phyloP scores from a whole-genome alignment of 1,140 invertebrate species.

The Tyrophagus putrescentiae region DNA sequence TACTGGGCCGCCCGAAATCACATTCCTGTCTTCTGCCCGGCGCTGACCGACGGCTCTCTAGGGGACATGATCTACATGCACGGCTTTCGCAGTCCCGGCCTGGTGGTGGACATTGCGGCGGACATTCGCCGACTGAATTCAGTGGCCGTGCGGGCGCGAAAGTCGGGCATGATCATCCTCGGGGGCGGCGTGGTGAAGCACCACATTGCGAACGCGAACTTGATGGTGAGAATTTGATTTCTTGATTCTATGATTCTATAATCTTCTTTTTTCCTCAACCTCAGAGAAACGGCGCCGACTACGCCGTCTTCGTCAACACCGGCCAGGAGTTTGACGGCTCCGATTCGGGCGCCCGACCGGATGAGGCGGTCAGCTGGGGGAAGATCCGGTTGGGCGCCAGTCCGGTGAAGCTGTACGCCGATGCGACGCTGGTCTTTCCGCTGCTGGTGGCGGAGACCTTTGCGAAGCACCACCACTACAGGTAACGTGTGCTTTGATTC shows the following conservation, averaged over 20 bases:
- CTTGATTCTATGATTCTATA: slow-evolving; percentile 19
- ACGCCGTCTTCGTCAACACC: slow-evolving; percentile 91
- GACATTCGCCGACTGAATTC: slow-evolving; percentile 79
- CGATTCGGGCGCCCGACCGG: slow-evolving; percentile 89
- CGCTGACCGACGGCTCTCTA: slow-evolving; percentile 80
- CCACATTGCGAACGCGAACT: slow-evolving; percentile 94
- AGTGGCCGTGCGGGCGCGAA: slow-evolving; percentile 81
- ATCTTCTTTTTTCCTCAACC: slow-evolving; percentile 26
- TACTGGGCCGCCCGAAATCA: slow-evolving; percentile 97
- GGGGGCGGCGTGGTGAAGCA: slow-evolving; percentile 97
- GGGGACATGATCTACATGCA: slow-evolving; percentile 99
- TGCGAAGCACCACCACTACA: slow-evolving; percentile 39
- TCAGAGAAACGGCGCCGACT: slow-evolving; percentile 93
- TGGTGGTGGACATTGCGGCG: slow-evolving; percentile 82
- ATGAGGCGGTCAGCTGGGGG: slow-evolving; percentile 97
- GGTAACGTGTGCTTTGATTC: too few relatives aligned
- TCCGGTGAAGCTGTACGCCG: slow-evolving; percentile 89
- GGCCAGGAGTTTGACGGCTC: slow-evolving; percentile 94
- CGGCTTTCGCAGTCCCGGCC: slow-evolving; percentile 75
- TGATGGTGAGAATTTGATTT: slow-evolving; percentile 59
- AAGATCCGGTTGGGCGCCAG: slow-evolving; percentile 76
- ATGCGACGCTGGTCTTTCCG: slow-evolving; percentile 88
- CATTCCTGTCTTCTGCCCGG: slow-evolving; percentile 95
- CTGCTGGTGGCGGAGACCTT: slow-evolving; percentile 90
- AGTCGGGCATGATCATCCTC: slow-evolving; percentile 91